Conservation (phyloP, 2,113 vertebrate genomes). For the Gopherus flavomarginatus region DNA sequence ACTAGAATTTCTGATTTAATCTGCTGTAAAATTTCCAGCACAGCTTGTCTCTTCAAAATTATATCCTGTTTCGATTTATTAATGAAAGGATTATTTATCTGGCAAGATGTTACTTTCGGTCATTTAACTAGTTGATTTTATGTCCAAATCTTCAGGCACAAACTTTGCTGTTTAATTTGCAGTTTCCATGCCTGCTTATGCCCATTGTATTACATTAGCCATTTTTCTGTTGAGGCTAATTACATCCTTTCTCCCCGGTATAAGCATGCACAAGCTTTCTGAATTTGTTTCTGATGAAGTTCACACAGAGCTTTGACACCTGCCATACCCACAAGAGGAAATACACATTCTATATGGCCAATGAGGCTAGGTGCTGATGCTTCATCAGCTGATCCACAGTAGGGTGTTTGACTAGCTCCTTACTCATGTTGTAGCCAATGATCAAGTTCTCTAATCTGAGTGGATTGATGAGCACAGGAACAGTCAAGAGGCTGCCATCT, state of each 20-base stretch:
- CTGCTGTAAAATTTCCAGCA: neutral
- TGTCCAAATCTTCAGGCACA: neutral
- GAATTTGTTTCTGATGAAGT: neutral
- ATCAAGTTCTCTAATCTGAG: too few relatives aligned
- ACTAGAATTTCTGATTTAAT: neutral
- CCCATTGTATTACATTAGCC: neutral
- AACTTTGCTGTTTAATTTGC: neutral
- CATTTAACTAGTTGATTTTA: neutral
- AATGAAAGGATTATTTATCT: neutral
- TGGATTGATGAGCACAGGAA: neutral
- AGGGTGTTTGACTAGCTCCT: neutral
- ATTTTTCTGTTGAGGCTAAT: neutral
- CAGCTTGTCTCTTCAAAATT: neutral
- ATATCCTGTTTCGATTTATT: neutral
- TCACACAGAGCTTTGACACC: neutral
- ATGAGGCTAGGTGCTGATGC: too few relatives aligned
- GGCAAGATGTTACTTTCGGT: neutral
- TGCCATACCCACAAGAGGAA: neutral
- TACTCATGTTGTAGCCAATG: neutral
- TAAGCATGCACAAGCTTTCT: neutral
- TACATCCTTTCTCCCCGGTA: neutral
- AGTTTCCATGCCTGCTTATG: neutral
- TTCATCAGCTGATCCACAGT: neutral
- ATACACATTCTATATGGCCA: neutral
- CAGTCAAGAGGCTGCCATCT: neutral